A percentile compares a stretch with the other conserved stretches of the same genome.
Evolutionary conservation across 2,797 vertebrate species (phyloP).

Genomic region (Ctenopoma kingsleyae): DNA sequence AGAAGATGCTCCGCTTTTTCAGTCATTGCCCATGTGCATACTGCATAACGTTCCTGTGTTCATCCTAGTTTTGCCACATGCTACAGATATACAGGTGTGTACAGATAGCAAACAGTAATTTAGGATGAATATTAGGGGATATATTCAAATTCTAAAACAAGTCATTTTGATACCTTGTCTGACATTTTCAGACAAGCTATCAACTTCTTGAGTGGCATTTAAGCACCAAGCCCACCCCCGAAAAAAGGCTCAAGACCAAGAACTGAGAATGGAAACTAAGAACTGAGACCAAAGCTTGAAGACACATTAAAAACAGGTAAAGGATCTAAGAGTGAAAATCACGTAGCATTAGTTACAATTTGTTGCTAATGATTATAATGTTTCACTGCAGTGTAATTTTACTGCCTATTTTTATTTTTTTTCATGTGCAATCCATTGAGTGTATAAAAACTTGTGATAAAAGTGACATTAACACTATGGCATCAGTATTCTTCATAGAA

Average conservation of each 20-base stretch:
- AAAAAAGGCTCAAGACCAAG: not conserved
- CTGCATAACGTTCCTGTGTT: not conserved
- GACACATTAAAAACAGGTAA: constrained; percentile 18
- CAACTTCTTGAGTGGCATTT: not conserved
- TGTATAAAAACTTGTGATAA: not conserved
- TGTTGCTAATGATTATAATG: not conserved
- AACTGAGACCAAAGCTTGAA: constrained; percentile 29
- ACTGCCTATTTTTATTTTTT: not conserved
- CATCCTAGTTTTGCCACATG: not conserved
- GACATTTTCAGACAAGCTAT: not conserved
- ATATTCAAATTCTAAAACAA: not conserved
- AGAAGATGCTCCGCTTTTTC: not conserved
- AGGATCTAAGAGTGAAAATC: constrained; percentile 20
- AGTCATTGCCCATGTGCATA: not conserved
- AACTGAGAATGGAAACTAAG: constrained; percentile 47
- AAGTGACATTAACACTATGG: not conserved
- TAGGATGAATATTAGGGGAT: not conserved
- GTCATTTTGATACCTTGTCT: not conserved
- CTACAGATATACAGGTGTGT: not conserved
- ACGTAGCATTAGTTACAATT: not conserved
- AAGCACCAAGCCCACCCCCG: not conserved
- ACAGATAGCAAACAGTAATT: not conserved
- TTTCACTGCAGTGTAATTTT: constrained; percentile 10
- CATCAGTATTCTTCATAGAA: not conserved
- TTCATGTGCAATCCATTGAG: not conserved